phyloP scores from a whole-genome alignment of 2,797 vertebrate genomes.

The Bufotes viridis region DNA sequence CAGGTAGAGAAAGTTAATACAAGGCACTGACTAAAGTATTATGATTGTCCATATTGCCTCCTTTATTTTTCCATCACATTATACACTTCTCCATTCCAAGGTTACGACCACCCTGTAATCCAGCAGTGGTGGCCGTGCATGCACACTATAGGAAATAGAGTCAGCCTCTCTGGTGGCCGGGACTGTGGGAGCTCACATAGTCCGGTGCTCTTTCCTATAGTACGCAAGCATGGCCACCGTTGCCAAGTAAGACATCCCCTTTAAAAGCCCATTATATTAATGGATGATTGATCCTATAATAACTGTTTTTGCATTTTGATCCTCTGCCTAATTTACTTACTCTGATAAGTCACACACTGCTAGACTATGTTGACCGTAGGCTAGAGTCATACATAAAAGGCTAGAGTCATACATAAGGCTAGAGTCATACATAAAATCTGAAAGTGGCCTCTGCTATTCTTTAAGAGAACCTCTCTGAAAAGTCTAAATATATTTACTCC shows the following conservation, averaged over 20 bases:
- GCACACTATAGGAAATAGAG: no score
- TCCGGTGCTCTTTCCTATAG: no score
- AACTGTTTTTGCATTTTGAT: not conserved
- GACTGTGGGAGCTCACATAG: no score
- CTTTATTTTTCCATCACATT: no score
- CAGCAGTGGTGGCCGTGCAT: no score
- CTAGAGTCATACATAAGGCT: not conserved
- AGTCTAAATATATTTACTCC: not conserved
- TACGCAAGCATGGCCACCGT: no score
- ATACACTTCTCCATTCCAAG: no score
- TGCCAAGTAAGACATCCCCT: no score
- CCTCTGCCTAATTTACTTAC: not conserved
- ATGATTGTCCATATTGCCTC: not conserved
- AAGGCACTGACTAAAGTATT: not conserved
- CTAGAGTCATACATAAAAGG: not conserved
- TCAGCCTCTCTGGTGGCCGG: no score
- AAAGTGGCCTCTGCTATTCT: not conserved
- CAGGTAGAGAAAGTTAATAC: no score
- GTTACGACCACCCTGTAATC: no score
- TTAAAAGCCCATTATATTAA: not conserved
- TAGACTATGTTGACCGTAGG: not conserved
- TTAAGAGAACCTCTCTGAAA: not conserved
- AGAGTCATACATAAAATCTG: not conserved
- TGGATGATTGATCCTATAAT: not conserved
- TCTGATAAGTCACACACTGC: not conserved